A percentile compares a stretch with the other conserved stretches of the same genome.
Conservation (phyloP, 2,113 vertebrate genomes). For the Corvus hawaiiensis region DNA sequence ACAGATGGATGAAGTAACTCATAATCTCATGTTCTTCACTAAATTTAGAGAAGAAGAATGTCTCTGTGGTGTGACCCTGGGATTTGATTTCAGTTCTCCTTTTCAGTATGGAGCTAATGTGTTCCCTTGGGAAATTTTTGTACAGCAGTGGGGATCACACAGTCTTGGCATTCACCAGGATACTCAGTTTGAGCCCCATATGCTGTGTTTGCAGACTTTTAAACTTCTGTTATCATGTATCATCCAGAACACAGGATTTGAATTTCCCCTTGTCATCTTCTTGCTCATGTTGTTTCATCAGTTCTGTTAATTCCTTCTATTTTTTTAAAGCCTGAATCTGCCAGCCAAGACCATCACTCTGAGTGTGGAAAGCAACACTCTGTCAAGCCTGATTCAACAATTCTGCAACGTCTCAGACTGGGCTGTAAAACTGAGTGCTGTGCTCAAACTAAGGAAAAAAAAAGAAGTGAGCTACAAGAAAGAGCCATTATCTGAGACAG, state of each 20-base stretch:
- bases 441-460: neutral
- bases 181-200: neutral
- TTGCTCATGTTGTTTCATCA: neutral
- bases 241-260: neutral
- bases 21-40: neutral
- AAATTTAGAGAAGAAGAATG: constrained; percentile 7
- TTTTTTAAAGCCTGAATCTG: neutral
- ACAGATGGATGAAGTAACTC: neutral
- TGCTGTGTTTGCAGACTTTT: neutral
- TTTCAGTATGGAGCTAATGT: neutral
- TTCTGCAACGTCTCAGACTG: neutral
- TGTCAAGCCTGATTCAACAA: neutral
- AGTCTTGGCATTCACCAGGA: neutral
- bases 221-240: neutral
- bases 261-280: neutral
- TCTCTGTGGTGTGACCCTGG: neutral
- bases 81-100: neutral
- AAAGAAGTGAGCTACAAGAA: neutral
- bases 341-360: neutral
- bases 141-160: neutral
- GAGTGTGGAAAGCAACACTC: neutral
- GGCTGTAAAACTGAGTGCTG: neutral
- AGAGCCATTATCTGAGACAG: neutral
- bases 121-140: neutral
- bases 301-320: neutral